Conservation (phyloP, 2,888 invertebrate species). For the Luperina nickerlii region DNA sequence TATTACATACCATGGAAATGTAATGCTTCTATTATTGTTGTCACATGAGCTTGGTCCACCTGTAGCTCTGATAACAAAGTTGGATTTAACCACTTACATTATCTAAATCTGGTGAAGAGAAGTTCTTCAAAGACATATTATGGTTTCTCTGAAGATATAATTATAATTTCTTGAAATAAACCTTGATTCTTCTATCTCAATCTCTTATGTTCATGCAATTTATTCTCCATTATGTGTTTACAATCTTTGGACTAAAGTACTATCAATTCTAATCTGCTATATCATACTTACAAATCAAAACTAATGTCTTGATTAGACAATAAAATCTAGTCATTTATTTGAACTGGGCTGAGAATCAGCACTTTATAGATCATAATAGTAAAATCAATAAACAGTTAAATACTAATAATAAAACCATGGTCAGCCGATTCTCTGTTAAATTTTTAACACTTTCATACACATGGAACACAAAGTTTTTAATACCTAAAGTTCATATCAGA, state of each 20-base stretch:
- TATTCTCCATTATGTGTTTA: slow-evolving; percentile 2
- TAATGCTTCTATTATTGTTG: background rate
- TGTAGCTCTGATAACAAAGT: background rate
- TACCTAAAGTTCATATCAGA: background rate
- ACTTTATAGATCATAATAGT: too few species aligned
- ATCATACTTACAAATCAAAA: slow-evolving; percentile 15
- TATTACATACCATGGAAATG: background rate
- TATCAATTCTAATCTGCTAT: slow-evolving; percentile 14
- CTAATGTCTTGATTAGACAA: background rate
- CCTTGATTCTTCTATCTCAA: background rate
- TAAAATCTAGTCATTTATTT: too few species aligned
- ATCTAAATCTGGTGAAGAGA: background rate
- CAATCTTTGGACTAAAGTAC: background rate
- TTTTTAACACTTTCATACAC: background rate
- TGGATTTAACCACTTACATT: background rate
- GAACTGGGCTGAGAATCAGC: too few species aligned
- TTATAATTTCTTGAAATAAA: background rate
- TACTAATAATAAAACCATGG: too few species aligned
- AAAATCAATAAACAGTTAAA: too few species aligned
- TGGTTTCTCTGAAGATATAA: background rate
- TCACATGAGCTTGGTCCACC: background rate
- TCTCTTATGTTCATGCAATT: slow-evolving; percentile 3
- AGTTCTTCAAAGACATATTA: background rate
- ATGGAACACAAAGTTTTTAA: slow-evolving; percentile 5
- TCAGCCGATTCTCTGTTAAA: background rate